These are phyloP conservation scores for Grantiella picta DNA, from an alignment of 2,113 vertebrate genomes.

Conservation along the genomic window DNA sequence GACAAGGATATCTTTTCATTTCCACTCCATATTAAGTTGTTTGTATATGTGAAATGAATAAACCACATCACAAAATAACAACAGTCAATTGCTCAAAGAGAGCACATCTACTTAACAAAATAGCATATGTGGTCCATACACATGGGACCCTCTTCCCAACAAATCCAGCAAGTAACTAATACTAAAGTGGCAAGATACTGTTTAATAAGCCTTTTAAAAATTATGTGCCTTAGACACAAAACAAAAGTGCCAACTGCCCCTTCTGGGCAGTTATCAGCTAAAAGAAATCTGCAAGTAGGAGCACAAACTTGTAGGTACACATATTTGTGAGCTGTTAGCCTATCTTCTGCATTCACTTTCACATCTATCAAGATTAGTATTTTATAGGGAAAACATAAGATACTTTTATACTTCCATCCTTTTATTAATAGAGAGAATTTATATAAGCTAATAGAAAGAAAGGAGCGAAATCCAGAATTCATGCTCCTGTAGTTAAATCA, in stretches of 20 bases:
- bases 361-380: background rate
- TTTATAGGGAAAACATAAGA: background rate
- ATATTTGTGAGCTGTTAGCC: background rate
- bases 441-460: background rate
- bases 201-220: background rate
- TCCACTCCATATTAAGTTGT: background rate
- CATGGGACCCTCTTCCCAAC: background rate
- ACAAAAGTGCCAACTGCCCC: background rate
- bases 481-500: background rate
- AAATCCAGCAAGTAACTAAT: background rate
- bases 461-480: background rate
- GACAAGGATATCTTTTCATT: background rate
- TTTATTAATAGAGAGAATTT: background rate
- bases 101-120: background rate
- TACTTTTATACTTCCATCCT: background rate
- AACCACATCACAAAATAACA: background rate
- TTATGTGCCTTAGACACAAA: accelerated
- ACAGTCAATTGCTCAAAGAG: background rate
- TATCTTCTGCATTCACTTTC: background rate
- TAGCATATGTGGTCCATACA: accelerated
- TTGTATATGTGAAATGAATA: background rate
- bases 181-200: background rate
- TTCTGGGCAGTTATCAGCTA: background rate
- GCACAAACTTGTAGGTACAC: background rate
- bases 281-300: background rate